Percentiles rank a stretch among this genome's conserved stretches.
Conservation (phyloP, 2,888 invertebrate genomes). For the Ligdia adustata region DNA sequence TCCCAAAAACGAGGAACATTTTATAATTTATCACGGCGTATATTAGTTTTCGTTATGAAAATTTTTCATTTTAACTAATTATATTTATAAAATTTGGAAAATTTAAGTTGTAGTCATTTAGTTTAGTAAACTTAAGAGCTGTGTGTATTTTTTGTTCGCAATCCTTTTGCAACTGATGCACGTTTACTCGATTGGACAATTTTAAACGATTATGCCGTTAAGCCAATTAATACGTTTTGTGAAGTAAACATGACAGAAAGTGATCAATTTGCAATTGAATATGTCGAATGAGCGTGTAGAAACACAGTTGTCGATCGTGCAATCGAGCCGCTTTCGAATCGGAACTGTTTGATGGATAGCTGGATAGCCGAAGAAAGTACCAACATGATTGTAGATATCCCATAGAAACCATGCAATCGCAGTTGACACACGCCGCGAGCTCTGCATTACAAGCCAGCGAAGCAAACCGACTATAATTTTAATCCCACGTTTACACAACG, state of each 20-base stretch:
- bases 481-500: conserved; percentile 9
- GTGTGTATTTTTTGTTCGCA: too few species aligned
- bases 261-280: conserved; percentile 66
- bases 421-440: conserved; percentile 17
- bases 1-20: too few species aligned
- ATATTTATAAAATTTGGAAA: too few species aligned
- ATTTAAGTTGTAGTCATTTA: too few species aligned
- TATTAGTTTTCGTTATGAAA: background rate
- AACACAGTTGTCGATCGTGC: conserved; percentile 59
- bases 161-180: too few species aligned
- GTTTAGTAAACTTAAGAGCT: too few species aligned
- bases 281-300: conserved; percentile 43
- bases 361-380: conserved; percentile 54
- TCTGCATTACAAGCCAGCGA: conserved; percentile 1
- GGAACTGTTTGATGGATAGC: conserved; percentile 37
- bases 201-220: conserved; percentile 2
- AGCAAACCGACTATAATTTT: conserved; percentile 28
- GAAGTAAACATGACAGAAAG: conserved; percentile 53
- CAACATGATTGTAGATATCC: conserved; percentile 52
- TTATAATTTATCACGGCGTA: background rate
- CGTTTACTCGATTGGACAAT: too few species aligned
- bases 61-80: too few species aligned
- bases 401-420: conserved; percentile 39
- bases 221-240: too few species aligned
- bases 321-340: conserved; percentile 65